Evolutionary conservation across 2,113 vertebrate genomes (phyloP).

Genomic region (Anas platyrhynchos): DNA sequence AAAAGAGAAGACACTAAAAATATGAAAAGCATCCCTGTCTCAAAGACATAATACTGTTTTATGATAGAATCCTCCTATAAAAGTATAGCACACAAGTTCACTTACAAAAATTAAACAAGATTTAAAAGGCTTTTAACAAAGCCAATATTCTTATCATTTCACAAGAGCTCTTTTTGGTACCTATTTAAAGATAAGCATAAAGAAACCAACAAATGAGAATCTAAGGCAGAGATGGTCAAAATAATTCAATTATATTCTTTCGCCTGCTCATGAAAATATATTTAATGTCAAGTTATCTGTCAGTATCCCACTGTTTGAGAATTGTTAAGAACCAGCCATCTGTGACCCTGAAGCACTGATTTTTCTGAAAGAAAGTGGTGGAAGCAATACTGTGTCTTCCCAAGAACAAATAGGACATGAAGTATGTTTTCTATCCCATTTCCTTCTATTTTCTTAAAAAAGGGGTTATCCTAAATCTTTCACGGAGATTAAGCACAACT

Average conservation of each 20-base stretch:
- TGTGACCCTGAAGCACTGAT: neutral
- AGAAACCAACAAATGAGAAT: neutral
- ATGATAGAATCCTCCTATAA: neutral
- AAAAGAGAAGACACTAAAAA: neutral
- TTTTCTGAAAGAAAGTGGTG: neutral
- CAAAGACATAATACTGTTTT: neutral
- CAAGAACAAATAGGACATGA: neutral
- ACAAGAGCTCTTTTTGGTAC: neutral
- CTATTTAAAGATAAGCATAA: neutral
- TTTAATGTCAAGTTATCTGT: neutral
- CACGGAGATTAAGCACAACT: neutral
- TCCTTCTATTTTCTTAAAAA: neutral
- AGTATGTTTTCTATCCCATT: neutral
- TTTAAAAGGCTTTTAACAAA: neutral
- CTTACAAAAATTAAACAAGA: neutral
- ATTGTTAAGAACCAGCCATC: neutral
- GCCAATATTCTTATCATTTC: neutral
- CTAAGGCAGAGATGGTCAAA: neutral
- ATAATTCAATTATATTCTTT: neutral
- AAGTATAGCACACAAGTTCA: neutral
- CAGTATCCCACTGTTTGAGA: neutral
- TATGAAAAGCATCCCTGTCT: neutral
- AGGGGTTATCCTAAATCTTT: neutral
- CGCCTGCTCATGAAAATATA: neutral
- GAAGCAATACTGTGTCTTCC: neutral